These are phyloP conservation scores for Seriola aureovittata DNA, from an alignment of 2,113 vertebrate species.

Conservation along the genomic window DNA sequence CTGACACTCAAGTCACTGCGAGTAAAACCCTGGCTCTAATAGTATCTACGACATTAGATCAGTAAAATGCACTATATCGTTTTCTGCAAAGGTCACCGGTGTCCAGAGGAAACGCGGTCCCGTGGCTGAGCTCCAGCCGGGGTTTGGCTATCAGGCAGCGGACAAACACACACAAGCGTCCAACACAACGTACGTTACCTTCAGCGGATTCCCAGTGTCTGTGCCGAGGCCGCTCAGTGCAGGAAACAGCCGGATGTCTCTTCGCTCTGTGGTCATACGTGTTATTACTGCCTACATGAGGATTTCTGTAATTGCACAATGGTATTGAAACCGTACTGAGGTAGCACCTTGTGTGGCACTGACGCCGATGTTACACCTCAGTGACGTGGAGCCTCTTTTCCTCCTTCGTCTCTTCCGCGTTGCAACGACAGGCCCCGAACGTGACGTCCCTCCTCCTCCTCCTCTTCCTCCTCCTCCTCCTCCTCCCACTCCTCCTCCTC, in stretches of 20 bases:
- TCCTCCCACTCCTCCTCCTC: constrained; percentile 25
- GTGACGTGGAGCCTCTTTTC: constrained; percentile 82
- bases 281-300: not conserved
- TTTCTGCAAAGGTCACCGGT: constrained; percentile 45
- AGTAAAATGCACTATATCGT: not conserved
- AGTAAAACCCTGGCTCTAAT: not conserved
- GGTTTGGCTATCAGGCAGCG: constrained; percentile 54
- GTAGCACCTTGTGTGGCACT: constrained; percentile 64
- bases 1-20: not conserved
- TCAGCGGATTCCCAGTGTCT: constrained; percentile 56
- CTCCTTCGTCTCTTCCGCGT: constrained; percentile 78
- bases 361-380: constrained; percentile 77
- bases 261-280: constrained; percentile 3
- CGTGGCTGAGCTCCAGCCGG: constrained; percentile 31
- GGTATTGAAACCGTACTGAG: not conserved
- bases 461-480: constrained; percentile 1
- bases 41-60: not conserved
- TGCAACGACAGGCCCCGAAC: constrained; percentile 51
- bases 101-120: constrained; percentile 23
- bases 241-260: not conserved
- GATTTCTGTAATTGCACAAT: not conserved
- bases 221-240: constrained; percentile 42
- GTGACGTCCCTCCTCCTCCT: constrained; percentile 45
- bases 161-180: constrained; percentile 23
- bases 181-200: constrained; percentile 62